phyloP scores from a whole-genome alignment of 1,140 invertebrate species.

The Coelopa frigida region DNA sequence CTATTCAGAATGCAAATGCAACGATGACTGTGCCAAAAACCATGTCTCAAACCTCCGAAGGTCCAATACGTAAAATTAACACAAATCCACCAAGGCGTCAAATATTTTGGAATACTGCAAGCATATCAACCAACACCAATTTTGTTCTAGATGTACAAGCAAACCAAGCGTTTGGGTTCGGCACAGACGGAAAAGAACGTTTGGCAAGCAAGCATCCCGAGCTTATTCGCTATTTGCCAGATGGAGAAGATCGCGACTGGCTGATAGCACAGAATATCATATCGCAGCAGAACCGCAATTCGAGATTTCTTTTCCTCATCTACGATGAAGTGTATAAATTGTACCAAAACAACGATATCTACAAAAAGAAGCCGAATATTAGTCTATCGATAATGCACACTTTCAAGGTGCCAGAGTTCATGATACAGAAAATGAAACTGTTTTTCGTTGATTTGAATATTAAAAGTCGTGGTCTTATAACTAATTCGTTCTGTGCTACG shows the following conservation, averaged over 20 bases:
- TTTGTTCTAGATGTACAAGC: conserved; percentile 42
- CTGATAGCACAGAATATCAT: conserved; percentile 34
- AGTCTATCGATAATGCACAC: conserved; percentile 34
- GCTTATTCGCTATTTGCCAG: conserved; percentile 39
- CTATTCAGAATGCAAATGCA: no score
- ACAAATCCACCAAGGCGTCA: conserved; percentile 22
- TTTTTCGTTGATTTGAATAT: conserved; percentile 42
- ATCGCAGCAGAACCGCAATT: conserved; percentile 31
- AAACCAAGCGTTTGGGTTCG: conserved; percentile 40
- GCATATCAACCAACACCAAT: conserved; percentile 36
- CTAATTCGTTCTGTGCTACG: conserved; percentile 28
- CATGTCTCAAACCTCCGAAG: background rate
- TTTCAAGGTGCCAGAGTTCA: conserved; percentile 35
- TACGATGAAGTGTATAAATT: conserved; percentile 37
- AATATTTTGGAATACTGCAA: conserved; percentile 42
- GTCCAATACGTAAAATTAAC: no score
- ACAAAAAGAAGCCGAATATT: conserved; percentile 29
- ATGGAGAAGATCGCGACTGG: conserved; percentile 40
- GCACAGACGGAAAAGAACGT: conserved; percentile 37
- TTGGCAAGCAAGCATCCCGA: conserved; percentile 42
- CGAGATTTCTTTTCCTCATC: conserved; percentile 39
- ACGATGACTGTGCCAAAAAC: conserved; percentile 11
- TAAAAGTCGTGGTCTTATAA: conserved; percentile 40
- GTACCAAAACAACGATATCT: conserved; percentile 32
- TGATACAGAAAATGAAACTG: conserved; percentile 41